Conservation (phyloP, 2,113 vertebrate genomes). For the Corythaeola cristata region DNA sequence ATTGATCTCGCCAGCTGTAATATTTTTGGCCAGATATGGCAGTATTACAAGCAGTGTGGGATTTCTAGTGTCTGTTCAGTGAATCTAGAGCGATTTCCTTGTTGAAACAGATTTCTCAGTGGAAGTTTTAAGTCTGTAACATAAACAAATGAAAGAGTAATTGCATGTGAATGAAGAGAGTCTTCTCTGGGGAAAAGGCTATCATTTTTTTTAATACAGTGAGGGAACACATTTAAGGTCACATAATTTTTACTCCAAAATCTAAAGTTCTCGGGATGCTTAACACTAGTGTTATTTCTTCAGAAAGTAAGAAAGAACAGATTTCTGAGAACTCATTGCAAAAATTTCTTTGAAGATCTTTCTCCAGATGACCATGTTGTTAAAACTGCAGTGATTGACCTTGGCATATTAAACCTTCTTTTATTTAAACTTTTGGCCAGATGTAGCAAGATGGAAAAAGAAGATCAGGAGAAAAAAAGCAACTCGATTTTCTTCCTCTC, state of each 20-base stretch:
- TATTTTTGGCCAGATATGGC: neutral
- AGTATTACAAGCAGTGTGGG: neutral
- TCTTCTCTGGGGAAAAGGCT: neutral
- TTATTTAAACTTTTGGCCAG: neutral
- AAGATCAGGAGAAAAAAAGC: neutral
- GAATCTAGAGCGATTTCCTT: neutral
- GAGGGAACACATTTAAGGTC: neutral
- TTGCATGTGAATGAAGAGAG: neutral
- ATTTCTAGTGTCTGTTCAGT: neutral
- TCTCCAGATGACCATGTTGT: neutral
- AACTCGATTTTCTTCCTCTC: neutral
- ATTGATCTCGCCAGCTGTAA: neutral
- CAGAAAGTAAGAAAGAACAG: neutral
- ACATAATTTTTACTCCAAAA: neutral
- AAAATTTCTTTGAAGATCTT: neutral
- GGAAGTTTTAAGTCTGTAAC: neutral
- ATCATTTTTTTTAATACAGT: neutral
- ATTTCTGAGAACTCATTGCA: neutral
- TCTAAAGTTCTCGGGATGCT: neutral
- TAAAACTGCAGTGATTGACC: neutral
- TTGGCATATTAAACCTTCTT: neutral
- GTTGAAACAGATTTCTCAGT: neutral
- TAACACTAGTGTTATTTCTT: neutral
- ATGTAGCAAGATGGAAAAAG: neutral
- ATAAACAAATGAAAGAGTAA: neutral